Conservation (phyloP, 2,113 vertebrate genomes). For the Cacatua alba region DNA sequence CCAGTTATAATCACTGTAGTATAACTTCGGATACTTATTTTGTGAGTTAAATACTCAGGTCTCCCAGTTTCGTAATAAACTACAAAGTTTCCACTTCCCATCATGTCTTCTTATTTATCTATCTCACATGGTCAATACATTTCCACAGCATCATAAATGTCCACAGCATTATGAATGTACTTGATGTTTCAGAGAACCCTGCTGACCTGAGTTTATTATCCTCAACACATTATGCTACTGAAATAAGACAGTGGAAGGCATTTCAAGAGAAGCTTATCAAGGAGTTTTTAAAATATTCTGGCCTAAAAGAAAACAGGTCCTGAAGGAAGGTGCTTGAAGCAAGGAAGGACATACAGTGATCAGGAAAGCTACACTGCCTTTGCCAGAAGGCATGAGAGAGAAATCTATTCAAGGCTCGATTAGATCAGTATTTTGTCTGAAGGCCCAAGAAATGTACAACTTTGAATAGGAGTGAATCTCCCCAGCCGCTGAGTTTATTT, state of each 20-base stretch:
- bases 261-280: background rate
- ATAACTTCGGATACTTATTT: background rate
- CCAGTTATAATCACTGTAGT: background rate
- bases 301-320: background rate
- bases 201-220: background rate
- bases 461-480: background rate
- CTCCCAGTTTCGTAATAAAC: background rate
- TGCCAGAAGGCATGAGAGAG: background rate
- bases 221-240: background rate
- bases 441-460: background rate
- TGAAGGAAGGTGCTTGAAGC: background rate
- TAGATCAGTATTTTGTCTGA: background rate
- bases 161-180: background rate
- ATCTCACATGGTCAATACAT: background rate
- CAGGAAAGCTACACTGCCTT: background rate
- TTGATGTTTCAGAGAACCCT: background rate
- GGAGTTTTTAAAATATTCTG: background rate
- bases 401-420: background rate
- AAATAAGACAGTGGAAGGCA: background rate
- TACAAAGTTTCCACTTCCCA: background rate
- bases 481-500: background rate
- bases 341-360: background rate
- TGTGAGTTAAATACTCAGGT: background rate
- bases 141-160: background rate
- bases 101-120: background rate